A percentile compares a stretch with the other conserved stretches of the same genome.
phyloP scores from a whole-genome alignment of 2,888 invertebrate genomes.

The Physocephala rufipes region DNA sequence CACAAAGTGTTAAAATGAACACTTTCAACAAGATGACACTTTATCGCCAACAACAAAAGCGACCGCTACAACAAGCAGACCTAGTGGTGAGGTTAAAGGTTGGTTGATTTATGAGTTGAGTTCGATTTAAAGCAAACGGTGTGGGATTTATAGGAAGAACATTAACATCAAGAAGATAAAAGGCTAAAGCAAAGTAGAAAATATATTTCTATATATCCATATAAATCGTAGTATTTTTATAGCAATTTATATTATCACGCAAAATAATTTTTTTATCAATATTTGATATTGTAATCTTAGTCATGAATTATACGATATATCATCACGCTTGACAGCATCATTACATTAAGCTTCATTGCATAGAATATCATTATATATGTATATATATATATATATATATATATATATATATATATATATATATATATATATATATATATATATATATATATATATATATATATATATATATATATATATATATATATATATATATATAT shows the following conservation, averaged over 20 bases:
- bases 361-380: not conserved
- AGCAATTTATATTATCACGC: too few species aligned
- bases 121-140: not conserved
- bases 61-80: not conserved
- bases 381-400: not conserved
- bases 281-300: too few species aligned
- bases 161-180: not conserved
- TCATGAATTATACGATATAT: too few species aligned
- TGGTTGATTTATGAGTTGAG: not conserved
- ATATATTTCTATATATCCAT: not conserved
- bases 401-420: not conserved
- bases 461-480: too few species aligned
- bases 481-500: too few species aligned
- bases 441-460: not conserved
- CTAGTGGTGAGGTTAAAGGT: not conserved
- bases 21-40: slow-evolving; percentile 17
- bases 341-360: not conserved
- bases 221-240: not conserved
- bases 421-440: slow-evolving; percentile 5
- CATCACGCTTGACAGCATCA: slow-evolving; percentile 33
- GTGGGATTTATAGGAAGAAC: not conserved
- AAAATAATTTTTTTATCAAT: too few species aligned
- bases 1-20: not conserved
- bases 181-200: not conserved
- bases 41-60: slow-evolving; percentile 6